Evolutionary conservation across 2,797 vertebrate species (phyloP), one percentile per base, ranked within the genome.

Genomic region (Chromis chromis): DNA sequence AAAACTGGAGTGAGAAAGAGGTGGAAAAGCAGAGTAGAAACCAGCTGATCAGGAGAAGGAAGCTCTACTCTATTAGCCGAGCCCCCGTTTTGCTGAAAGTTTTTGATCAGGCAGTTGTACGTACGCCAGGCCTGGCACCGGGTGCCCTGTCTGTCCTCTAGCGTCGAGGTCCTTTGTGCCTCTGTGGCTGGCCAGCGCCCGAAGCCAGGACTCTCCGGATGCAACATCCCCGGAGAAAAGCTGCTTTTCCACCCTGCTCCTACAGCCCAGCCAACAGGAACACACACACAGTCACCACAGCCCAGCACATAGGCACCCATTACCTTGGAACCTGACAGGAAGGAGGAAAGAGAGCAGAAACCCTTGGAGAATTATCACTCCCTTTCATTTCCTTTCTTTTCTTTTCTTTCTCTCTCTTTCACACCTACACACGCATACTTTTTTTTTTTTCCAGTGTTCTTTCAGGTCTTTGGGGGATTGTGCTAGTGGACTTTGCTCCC

Each of bases 401-500:
- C 40, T 53, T 52, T 70, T 75, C 59, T 65, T 67, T 67, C 52
- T 50, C 61, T 61, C 55, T 62, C 60, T 70, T 62, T 22, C 24
- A 57, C 27, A 61, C 52, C 33, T 49, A 66, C 56, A 65, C 56
- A 76, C 78, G 76, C 7, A 8, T 16, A 7, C 56, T 60, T 74
- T 77, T 42, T 42, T 42, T 42, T 56, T 59, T 76, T 46, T 74
- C 46, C 79, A 80, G 76, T 84, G 81, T 90, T 91, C 88, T 82
- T 46, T 83, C 58, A 3, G 65, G 83, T 87, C 91, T 85, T 77
- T 74, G 25, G 92, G 91, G 93, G 82, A 91, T 94, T 91, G 91
- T 86, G 76, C 92, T 81, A 89, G 85, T 92, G 91, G 91, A 93
- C 92, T 91, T 86, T 90, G 91, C 88, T 88, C 91, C 86, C 86